Conservation (phyloP, 2,888 invertebrate genomes). For the Formica aserva region DNA sequence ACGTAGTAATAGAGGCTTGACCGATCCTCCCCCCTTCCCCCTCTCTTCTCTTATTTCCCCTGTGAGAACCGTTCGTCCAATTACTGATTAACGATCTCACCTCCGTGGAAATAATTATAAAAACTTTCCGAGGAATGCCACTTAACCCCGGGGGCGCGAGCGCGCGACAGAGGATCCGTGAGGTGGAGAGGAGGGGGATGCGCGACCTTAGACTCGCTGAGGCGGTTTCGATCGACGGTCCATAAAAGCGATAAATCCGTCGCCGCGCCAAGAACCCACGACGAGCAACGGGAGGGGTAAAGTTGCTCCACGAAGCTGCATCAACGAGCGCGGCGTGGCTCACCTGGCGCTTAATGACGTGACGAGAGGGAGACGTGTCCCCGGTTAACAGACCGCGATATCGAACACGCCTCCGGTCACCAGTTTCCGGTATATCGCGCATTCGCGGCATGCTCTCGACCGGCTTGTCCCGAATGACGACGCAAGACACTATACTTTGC, state of each 20-base stretch:
- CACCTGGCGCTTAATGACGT: slow-evolving; percentile 79
- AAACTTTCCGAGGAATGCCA: slow-evolving; percentile 81
- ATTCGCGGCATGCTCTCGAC: slow-evolving; percentile 9
- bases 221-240: slow-evolving; percentile 72
- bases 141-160: slow-evolving; percentile 83
- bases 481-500: slow-evolving; percentile 30
- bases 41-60: slow-evolving; percentile 63
- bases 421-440: slow-evolving; percentile 38
- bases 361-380: slow-evolving; percentile 71
- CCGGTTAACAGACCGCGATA: slow-evolving; percentile 71
- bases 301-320: slow-evolving; percentile 47
- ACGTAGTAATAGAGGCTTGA: slow-evolving; percentile 65
- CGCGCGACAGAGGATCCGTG: slow-evolving; percentile 69
- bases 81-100: slow-evolving; percentile 79
- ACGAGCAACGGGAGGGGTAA: slow-evolving; percentile 32
- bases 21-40: slow-evolving; percentile 57
- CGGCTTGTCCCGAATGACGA: slow-evolving; percentile 21
- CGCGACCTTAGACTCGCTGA: slow-evolving; percentile 64
- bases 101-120: slow-evolving; percentile 77
- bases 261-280: slow-evolving; percentile 37
- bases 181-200: slow-evolving; percentile 60
- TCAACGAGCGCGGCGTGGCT: slow-evolving; percentile 66
- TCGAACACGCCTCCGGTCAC: slow-evolving; percentile 41
- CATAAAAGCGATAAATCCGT: slow-evolving; percentile 83
- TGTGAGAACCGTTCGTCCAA: slow-evolving; percentile 74